These are phyloP conservation scores for Phoebastria nigripes DNA, from an alignment of 2,797 vertebrate species.

Conservation along the genomic window DNA sequence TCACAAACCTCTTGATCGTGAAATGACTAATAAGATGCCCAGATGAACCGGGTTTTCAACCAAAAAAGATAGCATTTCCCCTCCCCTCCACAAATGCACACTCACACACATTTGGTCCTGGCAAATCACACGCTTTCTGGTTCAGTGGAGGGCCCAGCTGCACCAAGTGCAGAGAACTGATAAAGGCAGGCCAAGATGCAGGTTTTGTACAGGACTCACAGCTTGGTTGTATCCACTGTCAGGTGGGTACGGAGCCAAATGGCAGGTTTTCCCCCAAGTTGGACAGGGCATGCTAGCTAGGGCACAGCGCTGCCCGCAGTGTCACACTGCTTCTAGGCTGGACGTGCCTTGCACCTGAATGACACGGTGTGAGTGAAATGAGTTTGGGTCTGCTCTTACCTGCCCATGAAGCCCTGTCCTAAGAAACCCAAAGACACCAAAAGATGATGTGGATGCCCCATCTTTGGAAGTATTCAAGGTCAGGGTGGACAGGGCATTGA, in stretches of 20 bases:
- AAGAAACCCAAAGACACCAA: background rate
- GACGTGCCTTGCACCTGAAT: background rate
- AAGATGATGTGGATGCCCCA: background rate
- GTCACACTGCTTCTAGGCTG: background rate
- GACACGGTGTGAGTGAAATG: fast-evolving
- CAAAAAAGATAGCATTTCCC: background rate
- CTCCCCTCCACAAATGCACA: background rate
- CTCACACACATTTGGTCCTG: background rate
- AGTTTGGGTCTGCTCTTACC: background rate
- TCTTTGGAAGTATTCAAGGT: background rate
- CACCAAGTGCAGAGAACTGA: background rate
- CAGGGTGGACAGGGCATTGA: background rate
- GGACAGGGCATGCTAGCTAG: background rate
- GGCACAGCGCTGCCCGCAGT: background rate
- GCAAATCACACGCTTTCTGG: background rate
- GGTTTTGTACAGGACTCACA: background rate
- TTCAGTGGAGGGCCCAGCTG: background rate
- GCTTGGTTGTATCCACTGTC: background rate
- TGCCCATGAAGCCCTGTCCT: background rate
- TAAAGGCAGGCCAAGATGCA: background rate
- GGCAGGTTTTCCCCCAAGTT: background rate
- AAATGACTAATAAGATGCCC: background rate
- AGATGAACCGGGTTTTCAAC: background rate
- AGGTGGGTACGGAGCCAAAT: background rate
- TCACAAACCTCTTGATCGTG: background rate